phyloP scores from a whole-genome alignment of 2,888 invertebrate genomes.

The Drosophila colorata region DNA sequence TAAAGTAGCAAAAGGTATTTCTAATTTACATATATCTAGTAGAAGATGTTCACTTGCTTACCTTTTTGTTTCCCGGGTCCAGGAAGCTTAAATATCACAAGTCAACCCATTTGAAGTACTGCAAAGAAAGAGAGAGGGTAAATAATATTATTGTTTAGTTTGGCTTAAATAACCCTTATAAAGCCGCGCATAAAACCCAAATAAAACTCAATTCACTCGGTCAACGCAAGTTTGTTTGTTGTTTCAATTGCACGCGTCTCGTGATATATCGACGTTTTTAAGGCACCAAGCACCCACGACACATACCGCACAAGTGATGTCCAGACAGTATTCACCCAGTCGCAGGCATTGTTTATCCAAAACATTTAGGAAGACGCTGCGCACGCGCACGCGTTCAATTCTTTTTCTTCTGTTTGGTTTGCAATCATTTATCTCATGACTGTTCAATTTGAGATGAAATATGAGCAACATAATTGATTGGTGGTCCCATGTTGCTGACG shows the following conservation, averaged over 20 bases:
- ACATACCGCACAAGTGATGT: background rate
- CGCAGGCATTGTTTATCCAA: slow-evolving; percentile 28
- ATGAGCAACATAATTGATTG: slow-evolving; percentile 50
- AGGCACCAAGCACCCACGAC: slow-evolving; percentile 8
- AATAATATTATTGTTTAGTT: slow-evolving; percentile 20
- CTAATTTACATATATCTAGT: background rate
- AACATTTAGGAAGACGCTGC: slow-evolving; percentile 38
- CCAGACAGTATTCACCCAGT: slow-evolving; percentile 4
- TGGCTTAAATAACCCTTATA: background rate
- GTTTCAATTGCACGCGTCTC: slow-evolving; percentile 17
- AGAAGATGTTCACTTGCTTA: slow-evolving; percentile 52
- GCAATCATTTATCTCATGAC: slow-evolving; percentile 13
- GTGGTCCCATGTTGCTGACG: slow-evolving; percentile 36
- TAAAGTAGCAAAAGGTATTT: background rate
- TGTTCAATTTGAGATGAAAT: slow-evolving; percentile 45
- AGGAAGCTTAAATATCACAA: slow-evolving; percentile 84
- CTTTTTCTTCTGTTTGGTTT: slow-evolving; percentile 24
- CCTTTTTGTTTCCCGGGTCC: slow-evolving; percentile 85
- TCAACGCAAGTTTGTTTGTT: slow-evolving; percentile 42
- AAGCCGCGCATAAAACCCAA: slow-evolving; percentile 24
- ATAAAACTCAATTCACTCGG: slow-evolving; percentile 1
- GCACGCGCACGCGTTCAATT: slow-evolving; percentile 50
- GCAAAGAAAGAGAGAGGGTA: slow-evolving; percentile 54
- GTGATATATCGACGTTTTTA: slow-evolving; percentile 28
- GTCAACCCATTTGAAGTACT: slow-evolving; percentile 86